phyloP scores from a whole-genome alignment of 2,113 vertebrate species.

The Passer domesticus region DNA sequence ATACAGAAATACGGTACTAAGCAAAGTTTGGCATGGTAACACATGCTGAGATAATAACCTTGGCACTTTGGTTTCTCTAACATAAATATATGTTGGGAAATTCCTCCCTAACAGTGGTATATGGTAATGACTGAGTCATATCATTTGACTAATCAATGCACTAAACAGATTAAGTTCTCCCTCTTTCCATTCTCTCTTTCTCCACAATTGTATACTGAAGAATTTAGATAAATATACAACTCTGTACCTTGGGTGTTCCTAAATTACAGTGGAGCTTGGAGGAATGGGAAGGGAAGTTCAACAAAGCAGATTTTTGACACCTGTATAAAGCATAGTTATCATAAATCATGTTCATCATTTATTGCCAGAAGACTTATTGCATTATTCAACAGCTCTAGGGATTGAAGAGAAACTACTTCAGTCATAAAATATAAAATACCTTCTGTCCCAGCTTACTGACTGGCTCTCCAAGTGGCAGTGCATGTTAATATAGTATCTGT shows the following conservation, averaged over 20 bases:
- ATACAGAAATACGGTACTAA: not conserved
- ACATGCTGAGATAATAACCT: constrained; percentile 28
- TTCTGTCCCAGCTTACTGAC: constrained; percentile 23
- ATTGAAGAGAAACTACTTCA: not conserved
- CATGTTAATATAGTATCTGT: not conserved
- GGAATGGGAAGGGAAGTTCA: constrained; percentile 35
- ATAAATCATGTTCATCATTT: constrained; percentile 45
- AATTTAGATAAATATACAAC: constrained; percentile 36
- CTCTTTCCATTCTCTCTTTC: not conserved
- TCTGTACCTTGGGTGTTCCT: constrained; percentile 28
- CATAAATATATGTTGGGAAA: constrained; percentile 3
- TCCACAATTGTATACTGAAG: not conserved
- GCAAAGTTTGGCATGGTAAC: constrained; percentile 14
- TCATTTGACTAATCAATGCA: constrained; percentile 15
- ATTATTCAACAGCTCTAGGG: constrained; percentile 17
- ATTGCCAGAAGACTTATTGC: constrained; percentile 23
- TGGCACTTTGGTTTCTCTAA: constrained; percentile 41
- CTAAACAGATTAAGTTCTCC: constrained; percentile 12
- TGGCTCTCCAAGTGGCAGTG: constrained; percentile 36
- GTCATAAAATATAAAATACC: constrained; percentile 23
- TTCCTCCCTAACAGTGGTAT: not conserved
- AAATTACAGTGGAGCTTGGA: constrained; percentile 22
- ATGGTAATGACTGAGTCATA: constrained; percentile 21
- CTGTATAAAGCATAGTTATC: constrained; percentile 28
- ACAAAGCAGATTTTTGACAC: constrained; percentile 40